Evolutionary conservation across 92 coral and sea anemone genomes (phyloP), one percentile per base, ranked within the genome.

Genomic region (Porites rus): DNA sequence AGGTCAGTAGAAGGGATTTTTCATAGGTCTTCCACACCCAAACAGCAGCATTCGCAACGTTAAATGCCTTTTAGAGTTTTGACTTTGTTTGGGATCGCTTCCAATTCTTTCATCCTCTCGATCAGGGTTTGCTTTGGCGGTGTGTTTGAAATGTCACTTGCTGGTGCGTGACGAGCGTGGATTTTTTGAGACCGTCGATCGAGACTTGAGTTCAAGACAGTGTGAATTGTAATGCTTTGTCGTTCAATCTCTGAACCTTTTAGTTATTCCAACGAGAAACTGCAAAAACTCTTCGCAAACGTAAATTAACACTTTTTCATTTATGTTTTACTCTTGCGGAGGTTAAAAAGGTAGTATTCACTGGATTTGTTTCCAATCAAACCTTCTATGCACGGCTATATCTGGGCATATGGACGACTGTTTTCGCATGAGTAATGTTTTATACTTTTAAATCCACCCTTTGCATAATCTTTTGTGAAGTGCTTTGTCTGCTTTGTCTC

Each of bases 1-100:
- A 94, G 98, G 98, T 93, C 58, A 79, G 98, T 83, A 18, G 65
- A 16, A 25, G 20, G 10, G 54, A n/a, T 24, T 25, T 80, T 65
- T 62, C 52, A 51, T 16, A 18, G 87, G 74, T 83, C 80, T 64
- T 50, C 72, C 51, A 17, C 28, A 53, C 6, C 2, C 11, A 13
- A 21, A 64, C 17, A 72, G 1, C 18, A 63, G 2, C 56, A 63
- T 20, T 38, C 46, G 20, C 5, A 18, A 13, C 50, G 22, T 16
- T 14, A 61, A 50, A 8, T 28, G 17, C 65, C 63, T 65, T 25
- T 60, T 51, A 8, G 74, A 60, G 73, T 64, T 28, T 14, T 51
- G 43, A 10, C 80, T 74, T 74, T 73, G 28, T 11, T 62, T 7
- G 6, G 11, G 25, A 7, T 25, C 16, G 46, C 63, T 20, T 66